A percentile compares a stretch with the other conserved stretches of the same genome.
phyloP scores from a whole-genome alignment of 2,797 vertebrate species.

The Falco peregrinus region DNA sequence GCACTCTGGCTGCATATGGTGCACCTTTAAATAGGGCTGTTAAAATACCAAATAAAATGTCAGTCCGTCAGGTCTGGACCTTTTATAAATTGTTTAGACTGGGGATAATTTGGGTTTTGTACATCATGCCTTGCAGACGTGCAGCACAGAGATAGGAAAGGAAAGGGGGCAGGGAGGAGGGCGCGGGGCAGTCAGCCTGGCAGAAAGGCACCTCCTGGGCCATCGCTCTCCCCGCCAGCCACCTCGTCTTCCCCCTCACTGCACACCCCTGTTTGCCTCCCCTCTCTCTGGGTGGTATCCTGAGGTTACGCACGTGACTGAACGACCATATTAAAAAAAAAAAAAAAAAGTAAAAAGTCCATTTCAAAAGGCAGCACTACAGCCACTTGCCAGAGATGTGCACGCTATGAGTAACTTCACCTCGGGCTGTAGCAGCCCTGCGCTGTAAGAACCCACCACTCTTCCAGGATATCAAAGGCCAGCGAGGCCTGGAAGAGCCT shows the following conservation, averaged over 20 bases:
- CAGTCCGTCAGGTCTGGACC: constrained; percentile 75
- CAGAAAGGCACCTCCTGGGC: constrained; percentile 80
- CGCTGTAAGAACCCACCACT: background rate
- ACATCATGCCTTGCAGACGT: constrained; percentile 77
- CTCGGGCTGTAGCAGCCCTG: background rate
- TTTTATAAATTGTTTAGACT: constrained; percentile 85
- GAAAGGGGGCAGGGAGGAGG: constrained; percentile 66
- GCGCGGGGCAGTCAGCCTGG: constrained; percentile 77
- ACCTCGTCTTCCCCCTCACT: constrained; percentile 60
- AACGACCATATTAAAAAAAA: background rate
- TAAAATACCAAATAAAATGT: constrained; percentile 85
- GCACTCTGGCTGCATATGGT: constrained; percentile 64
- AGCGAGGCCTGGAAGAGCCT: background rate
- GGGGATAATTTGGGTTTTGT: constrained; percentile 66
- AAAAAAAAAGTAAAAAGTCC: too few species aligned
- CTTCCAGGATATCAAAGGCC: background rate
- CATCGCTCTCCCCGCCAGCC: constrained; percentile 81
- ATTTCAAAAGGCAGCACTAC: constrained; percentile 48
- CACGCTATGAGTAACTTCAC: background rate
- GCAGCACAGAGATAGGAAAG: constrained; percentile 40
- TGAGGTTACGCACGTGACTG: constrained; percentile 14
- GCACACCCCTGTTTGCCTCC: constrained; percentile 55
- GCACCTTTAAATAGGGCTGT: constrained; percentile 75
- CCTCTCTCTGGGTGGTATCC: constrained; percentile 74
- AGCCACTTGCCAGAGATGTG: background rate